Evolutionary conservation across 2,888 invertebrate genomes (phyloP), one percentile per base, ranked within the genome.

Genomic region (Trachelus tabidus): DNA sequence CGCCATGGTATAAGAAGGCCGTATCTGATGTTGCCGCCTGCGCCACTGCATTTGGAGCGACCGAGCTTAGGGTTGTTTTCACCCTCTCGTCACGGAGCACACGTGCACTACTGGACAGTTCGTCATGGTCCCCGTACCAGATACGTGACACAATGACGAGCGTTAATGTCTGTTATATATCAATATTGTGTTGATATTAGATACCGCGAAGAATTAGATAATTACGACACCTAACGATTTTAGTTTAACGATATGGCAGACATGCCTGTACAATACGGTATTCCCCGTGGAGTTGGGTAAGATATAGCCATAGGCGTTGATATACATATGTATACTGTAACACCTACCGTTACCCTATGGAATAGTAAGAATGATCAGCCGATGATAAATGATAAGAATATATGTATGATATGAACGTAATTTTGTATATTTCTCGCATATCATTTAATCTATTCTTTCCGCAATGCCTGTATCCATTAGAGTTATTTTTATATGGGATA

Each of bases 101-200:
- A 87, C 88, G 88, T 88, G 88, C 83, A 82, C 85, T 79, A 81
- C 81, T 76, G 81, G 78, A 80, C 81, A 75, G 79, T 89, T 88
- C 87, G 89, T 86, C 86, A 88, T 85, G 88, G 86, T 86, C 74
- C 81, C 82, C 81, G 81, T 82, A 86, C 81, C 85, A 82, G 79
- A 86, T 86, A 86, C 82, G 82, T 79, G 82, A 83, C 82, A 78
- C 82, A 83, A 84, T 89, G 85, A 83, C 86, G 83, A 85, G 86
- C 86, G 84, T 85, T 86, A 89, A 89, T 87, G 84, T 81, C 81
- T 85, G 84, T 88, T 89, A 84, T 83, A 86, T 87, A 85, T 87
- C 84, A 84, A 83, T 83, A 81, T 83, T 84, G 80, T 84, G 79
- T 85, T 84, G 85, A 84, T 85, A 86, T 86, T 85, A 84, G 81